Percentiles rank a stretch among this genome's conserved stretches.
These are phyloP conservation scores for Rana temporaria DNA, from an alignment of 2,113 vertebrate genomes.

Conservation along the genomic window DNA sequence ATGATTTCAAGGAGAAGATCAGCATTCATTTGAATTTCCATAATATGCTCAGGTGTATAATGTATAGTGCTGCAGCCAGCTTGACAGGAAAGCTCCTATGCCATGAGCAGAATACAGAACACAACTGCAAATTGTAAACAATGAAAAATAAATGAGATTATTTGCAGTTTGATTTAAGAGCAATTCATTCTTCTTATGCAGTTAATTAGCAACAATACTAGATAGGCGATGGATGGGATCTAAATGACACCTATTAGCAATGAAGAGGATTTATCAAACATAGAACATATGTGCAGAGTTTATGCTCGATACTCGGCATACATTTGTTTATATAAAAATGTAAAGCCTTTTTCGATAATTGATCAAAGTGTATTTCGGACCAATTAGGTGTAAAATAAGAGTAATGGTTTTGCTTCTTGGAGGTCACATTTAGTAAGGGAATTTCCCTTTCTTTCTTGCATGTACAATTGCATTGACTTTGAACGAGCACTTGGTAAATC, in stretches of 20 bases:
- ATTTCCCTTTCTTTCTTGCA: too few species aligned
- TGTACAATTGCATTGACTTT: too few species aligned
- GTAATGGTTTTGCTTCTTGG: background rate
- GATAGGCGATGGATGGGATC: background rate
- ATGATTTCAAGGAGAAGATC: constrained; percentile 37
- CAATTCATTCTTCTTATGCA: constrained; percentile 6
- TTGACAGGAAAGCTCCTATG: constrained; percentile 32
- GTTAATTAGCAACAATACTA: constrained; percentile 22
- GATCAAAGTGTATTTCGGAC: background rate
- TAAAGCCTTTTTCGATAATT: background rate
- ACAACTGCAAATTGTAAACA: constrained; percentile 14
- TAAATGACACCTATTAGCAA: background rate
- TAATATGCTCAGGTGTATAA: constrained; percentile 38
- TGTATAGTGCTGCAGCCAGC: constrained; percentile 9
- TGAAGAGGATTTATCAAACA: background rate
- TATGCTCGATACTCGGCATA: background rate
- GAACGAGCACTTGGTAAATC: too few species aligned
- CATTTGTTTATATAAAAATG: background rate
- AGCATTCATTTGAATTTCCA: constrained; percentile 48
- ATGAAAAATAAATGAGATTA: constrained; percentile 31
- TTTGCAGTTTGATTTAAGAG: constrained; percentile 6
- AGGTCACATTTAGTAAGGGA: background rate
- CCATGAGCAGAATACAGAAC: constrained; percentile 14
- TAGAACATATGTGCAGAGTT: background rate
- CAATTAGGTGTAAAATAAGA: background rate